phyloP scores from a whole-genome alignment of 2,113 vertebrate species.

The Antigone vipio region DNA sequence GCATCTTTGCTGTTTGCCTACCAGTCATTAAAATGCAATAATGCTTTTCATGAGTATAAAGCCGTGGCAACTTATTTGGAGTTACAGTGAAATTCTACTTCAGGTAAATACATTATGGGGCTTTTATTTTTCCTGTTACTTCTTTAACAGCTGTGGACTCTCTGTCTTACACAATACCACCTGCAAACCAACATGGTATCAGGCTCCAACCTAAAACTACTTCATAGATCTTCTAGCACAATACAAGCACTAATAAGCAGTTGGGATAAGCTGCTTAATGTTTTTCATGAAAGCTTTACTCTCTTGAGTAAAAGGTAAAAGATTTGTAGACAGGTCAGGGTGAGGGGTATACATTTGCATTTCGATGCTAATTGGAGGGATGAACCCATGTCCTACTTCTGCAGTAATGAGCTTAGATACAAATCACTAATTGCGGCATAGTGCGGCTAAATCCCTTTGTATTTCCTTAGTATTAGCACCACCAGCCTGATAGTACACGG shows the following conservation, averaged over 20 bases:
- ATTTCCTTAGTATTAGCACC: background rate
- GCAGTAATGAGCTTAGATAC: background rate
- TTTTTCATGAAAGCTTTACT: background rate
- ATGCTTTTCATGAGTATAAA: background rate
- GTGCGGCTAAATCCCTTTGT: background rate
- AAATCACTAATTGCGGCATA: background rate
- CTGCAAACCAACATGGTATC: background rate
- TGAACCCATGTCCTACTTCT: background rate
- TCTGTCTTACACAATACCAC: background rate
- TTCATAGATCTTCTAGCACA: background rate
- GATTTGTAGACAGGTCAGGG: background rate
- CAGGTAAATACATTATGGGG: background rate
- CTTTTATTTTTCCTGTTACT: background rate
- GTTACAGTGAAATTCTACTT: background rate
- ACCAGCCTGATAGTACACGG: too few relatives aligned
- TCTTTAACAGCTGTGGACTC: background rate
- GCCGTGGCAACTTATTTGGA: background rate
- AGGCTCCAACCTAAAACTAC: background rate
- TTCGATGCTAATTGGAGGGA: background rate
- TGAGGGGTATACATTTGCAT: background rate
- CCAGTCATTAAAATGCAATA: background rate
- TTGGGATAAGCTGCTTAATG: background rate
- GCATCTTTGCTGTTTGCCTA: background rate
- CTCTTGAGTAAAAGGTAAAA: background rate
- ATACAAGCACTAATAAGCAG: background rate